Conservation (phyloP, 2,113 vertebrate genomes). For the Procavia capensis region DNA sequence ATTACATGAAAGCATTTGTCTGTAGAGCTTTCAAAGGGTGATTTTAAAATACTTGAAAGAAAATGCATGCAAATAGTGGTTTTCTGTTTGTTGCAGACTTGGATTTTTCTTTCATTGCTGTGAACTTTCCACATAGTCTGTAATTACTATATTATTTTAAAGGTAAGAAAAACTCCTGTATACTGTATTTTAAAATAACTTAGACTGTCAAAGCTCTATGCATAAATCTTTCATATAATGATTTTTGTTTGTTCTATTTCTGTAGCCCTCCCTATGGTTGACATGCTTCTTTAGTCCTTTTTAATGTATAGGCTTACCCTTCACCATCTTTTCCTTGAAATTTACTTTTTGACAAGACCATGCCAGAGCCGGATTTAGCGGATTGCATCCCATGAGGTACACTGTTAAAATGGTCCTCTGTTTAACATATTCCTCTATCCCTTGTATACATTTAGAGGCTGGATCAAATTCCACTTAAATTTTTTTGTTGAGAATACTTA, state of each 20-base stretch:
- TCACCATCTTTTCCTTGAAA: not conserved
- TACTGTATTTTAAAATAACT: too few relatives aligned
- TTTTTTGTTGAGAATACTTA: not conserved
- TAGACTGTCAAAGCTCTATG: too few relatives aligned
- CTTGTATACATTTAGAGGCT: not conserved
- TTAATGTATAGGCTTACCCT: not conserved
- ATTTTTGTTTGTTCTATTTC: not conserved
- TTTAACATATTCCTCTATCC: not conserved
- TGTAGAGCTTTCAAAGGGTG: not conserved
- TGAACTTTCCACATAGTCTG: too few relatives aligned
- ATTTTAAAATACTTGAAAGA: slow-evolving; percentile 12
- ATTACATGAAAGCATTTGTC: not conserved
- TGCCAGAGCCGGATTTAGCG: slow-evolving; percentile 1
- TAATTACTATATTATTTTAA: too few relatives aligned
- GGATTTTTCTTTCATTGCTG: not conserved
- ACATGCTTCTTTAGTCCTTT: not conserved
- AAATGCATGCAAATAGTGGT: too few relatives aligned
- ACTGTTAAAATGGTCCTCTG: not conserved
- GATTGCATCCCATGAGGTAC: not conserved
- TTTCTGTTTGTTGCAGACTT: too few relatives aligned
- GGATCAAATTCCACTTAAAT: not conserved
- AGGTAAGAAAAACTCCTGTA: too few relatives aligned
- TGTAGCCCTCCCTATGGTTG: too few relatives aligned
- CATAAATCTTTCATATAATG: too few relatives aligned
- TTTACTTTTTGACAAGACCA: not conserved